Evolutionary conservation across 2,113 vertebrate species (phyloP), one percentile per base, ranked within the genome.

Genomic region (Oreocharis arfaki): DNA sequence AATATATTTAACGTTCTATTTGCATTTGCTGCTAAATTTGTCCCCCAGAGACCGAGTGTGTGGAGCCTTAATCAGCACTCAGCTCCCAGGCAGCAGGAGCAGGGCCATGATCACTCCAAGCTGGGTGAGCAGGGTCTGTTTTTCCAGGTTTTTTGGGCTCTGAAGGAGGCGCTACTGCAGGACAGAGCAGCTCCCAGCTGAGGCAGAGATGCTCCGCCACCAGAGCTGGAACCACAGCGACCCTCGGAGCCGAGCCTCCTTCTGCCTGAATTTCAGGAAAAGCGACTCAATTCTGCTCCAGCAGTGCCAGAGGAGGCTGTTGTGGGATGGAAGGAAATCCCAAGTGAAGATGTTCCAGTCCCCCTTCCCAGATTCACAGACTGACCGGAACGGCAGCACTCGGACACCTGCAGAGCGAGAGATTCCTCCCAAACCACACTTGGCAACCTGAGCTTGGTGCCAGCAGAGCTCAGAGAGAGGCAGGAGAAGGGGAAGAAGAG

Each of bases 21-120:
- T 92, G 89, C 80, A 81, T 92, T 84, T 52, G 63, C 68, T 89
- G 93, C 94, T 96, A 81, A 93, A 90, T 88, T 77, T 70, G 76
- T 70, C 59, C 89, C 42, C 55, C 47, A 11, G 90, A 86, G 80
- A 69, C 6, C 4, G 61, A 75, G 53, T 8, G 59, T 32, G 64
- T 4, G 28, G 24, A 85, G 92, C 70, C 23, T 49, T 19, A 18
- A 80, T 57, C 79, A 90, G 84, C 84, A 24, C 2, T 47, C 16
- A 14, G 63, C 55, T 73, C 70, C 18, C 26, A 21, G 16, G 84
- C 80, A 89, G 71, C 80, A 69, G 50, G 32, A 81, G n/a, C 56
- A 47, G 28, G 73, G 53, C 67, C 30, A 10, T 2, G 22, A 5
- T 5, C 9, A 2, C 68, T 37, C 59, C 55, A 15, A 6, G 44